A percentile compares a stretch with the other conserved stretches of the same genome.
Conservation (phyloP, 2,113 vertebrate genomes). For the Saimiri boliviensis region DNA sequence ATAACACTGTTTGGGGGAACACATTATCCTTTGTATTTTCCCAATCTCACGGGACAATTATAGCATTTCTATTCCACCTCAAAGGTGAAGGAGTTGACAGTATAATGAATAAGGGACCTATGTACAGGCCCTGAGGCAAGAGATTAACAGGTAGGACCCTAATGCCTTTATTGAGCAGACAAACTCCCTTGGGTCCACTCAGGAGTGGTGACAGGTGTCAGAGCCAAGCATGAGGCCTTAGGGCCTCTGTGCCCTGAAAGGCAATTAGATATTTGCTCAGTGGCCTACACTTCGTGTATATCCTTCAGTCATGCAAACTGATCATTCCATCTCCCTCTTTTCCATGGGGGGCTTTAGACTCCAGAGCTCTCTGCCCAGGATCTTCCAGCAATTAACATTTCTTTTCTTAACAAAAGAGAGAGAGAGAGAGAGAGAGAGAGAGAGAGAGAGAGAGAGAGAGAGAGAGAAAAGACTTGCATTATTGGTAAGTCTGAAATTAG, state of each 20-base stretch:
- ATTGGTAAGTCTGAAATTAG: neutral
- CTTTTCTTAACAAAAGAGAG: neutral
- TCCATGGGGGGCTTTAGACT: neutral
- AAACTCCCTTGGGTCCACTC: neutral
- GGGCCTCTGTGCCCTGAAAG: neutral
- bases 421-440: neutral
- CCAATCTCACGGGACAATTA: neutral
- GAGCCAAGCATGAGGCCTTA: neutral
- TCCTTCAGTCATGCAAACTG: neutral
- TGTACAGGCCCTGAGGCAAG: neutral
- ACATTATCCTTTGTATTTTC: slow-evolving; percentile 20
- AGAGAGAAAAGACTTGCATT: neutral
- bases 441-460: neutral
- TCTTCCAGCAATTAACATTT: neutral
- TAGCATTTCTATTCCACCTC: neutral
- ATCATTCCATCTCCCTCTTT: neutral
- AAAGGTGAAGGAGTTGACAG: neutral
- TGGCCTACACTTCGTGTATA: neutral
- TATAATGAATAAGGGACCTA: neutral
- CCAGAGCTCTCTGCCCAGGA: neutral
- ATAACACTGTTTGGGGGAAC: neutral
- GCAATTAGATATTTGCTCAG: neutral
- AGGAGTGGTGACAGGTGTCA: slow-evolving; percentile 44
- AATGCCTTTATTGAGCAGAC: neutral
- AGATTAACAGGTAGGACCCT: neutral